phyloP scores from a whole-genome alignment of 2,113 vertebrate species.

The Platanista minor region DNA sequence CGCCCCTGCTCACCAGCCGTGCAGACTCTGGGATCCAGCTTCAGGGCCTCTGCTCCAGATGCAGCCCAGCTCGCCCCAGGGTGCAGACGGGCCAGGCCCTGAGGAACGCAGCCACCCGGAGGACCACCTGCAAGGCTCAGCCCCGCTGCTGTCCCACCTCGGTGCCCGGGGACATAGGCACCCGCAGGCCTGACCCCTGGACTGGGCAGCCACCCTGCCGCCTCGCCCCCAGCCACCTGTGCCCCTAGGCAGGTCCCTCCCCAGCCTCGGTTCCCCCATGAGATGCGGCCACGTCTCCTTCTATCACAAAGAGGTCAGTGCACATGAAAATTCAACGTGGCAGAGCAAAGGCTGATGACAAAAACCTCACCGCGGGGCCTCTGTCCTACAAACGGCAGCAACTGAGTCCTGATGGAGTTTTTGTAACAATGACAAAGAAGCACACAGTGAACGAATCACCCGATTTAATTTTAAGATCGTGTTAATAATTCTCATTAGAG shows the following conservation, averaged over 20 bases:
- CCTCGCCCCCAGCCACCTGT: not conserved
- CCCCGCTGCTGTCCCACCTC: not conserved
- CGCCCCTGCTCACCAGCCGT: rapidly evolving
- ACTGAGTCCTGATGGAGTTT: not conserved
- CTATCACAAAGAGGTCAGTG: not conserved
- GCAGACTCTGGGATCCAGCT: not conserved
- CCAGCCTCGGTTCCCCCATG: not conserved
- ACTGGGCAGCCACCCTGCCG: not conserved
- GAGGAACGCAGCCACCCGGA: not conserved
- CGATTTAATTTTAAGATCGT: not conserved
- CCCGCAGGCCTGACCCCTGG: not conserved
- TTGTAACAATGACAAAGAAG: not conserved
- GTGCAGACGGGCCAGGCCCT: not conserved
- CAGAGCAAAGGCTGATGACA: not conserved
- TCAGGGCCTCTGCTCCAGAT: not conserved
- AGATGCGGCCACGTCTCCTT: not conserved
- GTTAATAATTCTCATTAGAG: not conserved
- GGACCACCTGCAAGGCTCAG: not conserved
- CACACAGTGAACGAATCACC: not conserved
- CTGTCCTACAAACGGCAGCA: not conserved
- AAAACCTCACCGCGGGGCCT: not conserved
- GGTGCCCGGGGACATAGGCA: not conserved
- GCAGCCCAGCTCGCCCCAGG: not conserved
- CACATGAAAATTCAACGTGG: not conserved
- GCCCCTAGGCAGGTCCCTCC: not conserved